phyloP scores from a whole-genome alignment of 1,140 invertebrate genomes.

The Lepidurus couesii region DNA sequence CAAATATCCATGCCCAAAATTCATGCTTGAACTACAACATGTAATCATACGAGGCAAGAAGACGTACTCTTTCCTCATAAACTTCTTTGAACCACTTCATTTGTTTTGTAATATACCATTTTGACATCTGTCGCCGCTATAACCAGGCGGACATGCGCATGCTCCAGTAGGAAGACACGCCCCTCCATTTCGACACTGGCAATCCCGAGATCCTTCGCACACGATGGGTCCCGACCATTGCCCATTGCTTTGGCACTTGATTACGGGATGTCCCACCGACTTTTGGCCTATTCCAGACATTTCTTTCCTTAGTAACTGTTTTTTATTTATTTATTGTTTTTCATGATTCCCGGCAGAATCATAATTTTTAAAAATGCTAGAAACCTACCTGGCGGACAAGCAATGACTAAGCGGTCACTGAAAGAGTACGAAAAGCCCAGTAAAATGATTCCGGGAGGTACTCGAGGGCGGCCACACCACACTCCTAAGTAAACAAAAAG shows the following conservation, averaged over 20 bases:
- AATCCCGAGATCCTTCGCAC: constrained; percentile 38
- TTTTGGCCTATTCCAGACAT: constrained; percentile 33
- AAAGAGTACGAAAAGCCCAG: constrained; percentile 49
- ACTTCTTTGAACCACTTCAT: not conserved
- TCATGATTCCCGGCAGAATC: not conserved
- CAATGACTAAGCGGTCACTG: constrained; percentile 46
- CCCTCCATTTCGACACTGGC: constrained; percentile 39
- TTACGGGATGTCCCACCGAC: constrained; percentile 40
- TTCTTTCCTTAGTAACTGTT: not conserved
- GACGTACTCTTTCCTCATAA: not conserved
- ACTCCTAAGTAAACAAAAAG: constrained; percentile 43
- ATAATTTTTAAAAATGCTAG: not conserved
- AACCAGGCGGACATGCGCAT: constrained; percentile 30
- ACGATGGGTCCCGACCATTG: constrained; percentile 44
- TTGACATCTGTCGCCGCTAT: constrained; percentile 36
- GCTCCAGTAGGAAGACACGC: constrained; percentile 31
- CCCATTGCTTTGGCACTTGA: constrained; percentile 43
- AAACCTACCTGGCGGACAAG: constrained; percentile 46
- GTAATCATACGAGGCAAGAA: not conserved
- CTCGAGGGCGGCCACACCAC: constrained; percentile 44
- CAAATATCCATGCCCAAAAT: not conserved
- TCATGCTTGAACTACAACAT: constrained; percentile 14
- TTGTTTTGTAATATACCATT: constrained; percentile 31
- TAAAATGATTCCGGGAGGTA: constrained; percentile 43
- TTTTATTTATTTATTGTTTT: constrained; percentile 14